A percentile compares a stretch with the other conserved stretches of the same genome.
Evolutionary conservation across 2,797 vertebrate species (phyloP).

Genomic region (Epinephelus coioides): DNA sequence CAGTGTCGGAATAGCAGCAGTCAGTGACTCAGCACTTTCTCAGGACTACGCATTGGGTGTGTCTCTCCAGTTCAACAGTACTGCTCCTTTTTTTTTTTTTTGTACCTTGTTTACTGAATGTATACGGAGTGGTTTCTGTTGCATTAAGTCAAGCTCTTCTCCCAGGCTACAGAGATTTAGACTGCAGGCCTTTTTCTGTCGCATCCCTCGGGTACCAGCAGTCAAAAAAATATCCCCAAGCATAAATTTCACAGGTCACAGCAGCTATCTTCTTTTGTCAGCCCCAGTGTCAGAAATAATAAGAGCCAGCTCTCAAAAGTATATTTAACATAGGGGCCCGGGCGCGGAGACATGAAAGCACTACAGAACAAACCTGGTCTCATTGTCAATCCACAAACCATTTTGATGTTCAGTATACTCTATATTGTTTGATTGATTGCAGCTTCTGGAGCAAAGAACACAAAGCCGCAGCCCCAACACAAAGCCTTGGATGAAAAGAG

Average conservation of each 20-base stretch:
- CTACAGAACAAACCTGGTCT: slow-evolving; percentile 25
- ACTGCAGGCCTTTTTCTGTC: slow-evolving; percentile 39
- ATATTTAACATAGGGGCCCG: slow-evolving; percentile 44
- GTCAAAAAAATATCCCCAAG: slow-evolving; percentile 48
- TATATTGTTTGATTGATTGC: slow-evolving; percentile 35
- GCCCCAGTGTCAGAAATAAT: slow-evolving; percentile 55
- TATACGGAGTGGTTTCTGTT: slow-evolving; percentile 22
- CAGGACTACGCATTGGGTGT: neutral
- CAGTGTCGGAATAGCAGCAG: slow-evolving; percentile 24
- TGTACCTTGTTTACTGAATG: slow-evolving; percentile 26
- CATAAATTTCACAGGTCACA: slow-evolving; percentile 51
- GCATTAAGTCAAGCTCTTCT: slow-evolving; percentile 45
- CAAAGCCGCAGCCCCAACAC: slow-evolving; percentile 18
- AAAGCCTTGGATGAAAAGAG: slow-evolving; percentile 7
- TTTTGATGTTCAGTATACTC: slow-evolving; percentile 36
- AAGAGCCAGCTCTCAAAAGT: slow-evolving; percentile 45
- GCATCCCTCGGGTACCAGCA: slow-evolving; percentile 32
- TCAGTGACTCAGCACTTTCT: slow-evolving; percentile 41
- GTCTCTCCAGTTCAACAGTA: slow-evolving; percentile 1
- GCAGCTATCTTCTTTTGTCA: slow-evolving; percentile 59
- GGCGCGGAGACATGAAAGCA: slow-evolving; percentile 40
- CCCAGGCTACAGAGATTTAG: slow-evolving; percentile 33
- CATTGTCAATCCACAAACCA: slow-evolving; percentile 29
- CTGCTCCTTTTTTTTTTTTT: slow-evolving; percentile 7
- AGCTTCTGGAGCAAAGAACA: slow-evolving; percentile 22